Evolutionary conservation across 2,797 vertebrate species (phyloP), one percentile per base, ranked within the genome.

Genomic region (Bradypus variegatus): DNA sequence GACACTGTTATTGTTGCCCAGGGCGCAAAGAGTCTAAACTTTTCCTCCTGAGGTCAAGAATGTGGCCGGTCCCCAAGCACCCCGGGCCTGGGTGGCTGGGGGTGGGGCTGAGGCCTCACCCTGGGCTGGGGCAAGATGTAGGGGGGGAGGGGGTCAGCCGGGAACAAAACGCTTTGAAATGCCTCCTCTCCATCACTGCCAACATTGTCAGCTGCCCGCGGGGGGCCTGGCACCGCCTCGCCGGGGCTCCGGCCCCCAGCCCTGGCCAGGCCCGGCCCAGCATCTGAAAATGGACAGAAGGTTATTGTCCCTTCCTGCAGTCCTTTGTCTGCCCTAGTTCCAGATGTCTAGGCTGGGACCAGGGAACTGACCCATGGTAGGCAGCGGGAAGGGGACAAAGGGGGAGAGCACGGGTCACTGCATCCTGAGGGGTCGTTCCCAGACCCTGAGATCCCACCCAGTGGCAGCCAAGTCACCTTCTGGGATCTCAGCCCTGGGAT

Each of bases 151-250:
- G 96, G 97, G 97, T 97, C 97, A 98, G 93, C 69, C 36, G 65
- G 97, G 97, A 98, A 98, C 97, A 97, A 97, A 97, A 97, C 97
- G 96, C 97, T 97, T 98, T 97, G 97, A 98, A 98, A 97, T 97
- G 96, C 96, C 97, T 97, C 97, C 97, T 97, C 97, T 98, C 97
- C 97, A 98, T 98, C 97, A 98, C 97, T 97, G 97, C 97, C 97
- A 97, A 98, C 97, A 98, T 98, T 98, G 97, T 97, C 96, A 96
- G 95, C 97, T 97, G 97, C 97, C 97, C 97, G 97, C 97, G 96
- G 98, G 98, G 96, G 96, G 97, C 97, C 97, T 97, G 97, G 97
- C 97, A 98, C 97, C 87, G 97, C 96, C 97, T 97, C 95, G 96
- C 95, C 93, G 96, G 96, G 96, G 96, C 97, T 97, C 96, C 95